phyloP scores from a whole-genome alignment of 2,888 invertebrate genomes.

The Athrips mouffetella region DNA sequence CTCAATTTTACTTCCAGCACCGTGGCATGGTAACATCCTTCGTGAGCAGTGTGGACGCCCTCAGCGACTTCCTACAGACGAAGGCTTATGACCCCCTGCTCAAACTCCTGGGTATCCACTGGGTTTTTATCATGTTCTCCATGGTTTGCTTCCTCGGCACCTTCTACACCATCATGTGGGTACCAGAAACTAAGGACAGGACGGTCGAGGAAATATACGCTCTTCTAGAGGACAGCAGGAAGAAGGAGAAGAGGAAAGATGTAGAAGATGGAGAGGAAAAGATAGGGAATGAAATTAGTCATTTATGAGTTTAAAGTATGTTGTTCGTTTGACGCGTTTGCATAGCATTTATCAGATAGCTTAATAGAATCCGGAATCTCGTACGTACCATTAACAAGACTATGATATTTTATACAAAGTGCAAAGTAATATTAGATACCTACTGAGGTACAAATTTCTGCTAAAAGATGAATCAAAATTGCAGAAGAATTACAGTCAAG shows the following conservation, averaged over 20 bases:
- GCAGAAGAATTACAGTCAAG: too few species aligned
- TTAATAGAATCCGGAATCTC: too few species aligned
- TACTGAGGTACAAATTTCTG: too few species aligned
- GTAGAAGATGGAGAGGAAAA: constrained; percentile 3
- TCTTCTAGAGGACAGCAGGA: constrained; percentile 52
- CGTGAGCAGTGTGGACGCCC: constrained; percentile 61
- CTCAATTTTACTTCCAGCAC: constrained; percentile 53
- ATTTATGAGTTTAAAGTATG: constrained; percentile 43
- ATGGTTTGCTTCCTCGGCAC: constrained; percentile 65
- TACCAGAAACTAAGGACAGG: constrained; percentile 67
- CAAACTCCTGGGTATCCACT: constrained; percentile 67
- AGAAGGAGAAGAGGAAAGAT: constrained; percentile 59
- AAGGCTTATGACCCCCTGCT: constrained; percentile 68
- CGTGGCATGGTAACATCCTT: constrained; percentile 70
- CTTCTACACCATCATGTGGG: constrained; percentile 63
- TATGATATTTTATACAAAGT: too few species aligned
- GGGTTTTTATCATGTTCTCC: constrained; percentile 71
- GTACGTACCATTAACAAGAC: too few species aligned
- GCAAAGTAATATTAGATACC: too few species aligned
- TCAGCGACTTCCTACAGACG: constrained; percentile 69
- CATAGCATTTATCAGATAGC: too few species aligned
- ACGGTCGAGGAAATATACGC: constrained; percentile 66
- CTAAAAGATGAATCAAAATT: too few species aligned
- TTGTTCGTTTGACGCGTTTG: too few species aligned
- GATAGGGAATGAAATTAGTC: constrained; percentile 47